Evolutionary conservation across 2,888 invertebrate species (phyloP).

Genomic region (Latrodectus elegans): DNA sequence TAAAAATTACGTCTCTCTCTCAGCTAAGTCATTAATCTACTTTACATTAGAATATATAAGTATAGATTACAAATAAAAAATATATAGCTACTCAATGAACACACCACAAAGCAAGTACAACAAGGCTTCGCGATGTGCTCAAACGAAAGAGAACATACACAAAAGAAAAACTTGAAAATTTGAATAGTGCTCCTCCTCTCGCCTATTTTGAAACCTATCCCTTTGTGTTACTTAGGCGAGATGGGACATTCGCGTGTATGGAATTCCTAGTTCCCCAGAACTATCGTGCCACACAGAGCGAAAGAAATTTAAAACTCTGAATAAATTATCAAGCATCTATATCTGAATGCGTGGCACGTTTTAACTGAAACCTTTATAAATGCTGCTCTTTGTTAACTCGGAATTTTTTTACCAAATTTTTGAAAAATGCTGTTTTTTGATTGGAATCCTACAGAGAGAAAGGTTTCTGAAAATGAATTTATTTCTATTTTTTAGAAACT

Average conservation of each 20-base stretch:
- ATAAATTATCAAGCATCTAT: constrained; percentile 44
- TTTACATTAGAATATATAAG: too few species aligned
- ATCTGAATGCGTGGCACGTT: constrained; percentile 31
- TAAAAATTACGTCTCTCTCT: too few species aligned
- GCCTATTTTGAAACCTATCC: constrained; percentile 2
- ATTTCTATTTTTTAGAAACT: not conserved
- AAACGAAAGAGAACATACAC: not conserved
- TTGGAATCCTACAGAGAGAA: not conserved
- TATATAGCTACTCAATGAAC: too few species aligned
- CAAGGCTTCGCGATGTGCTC: too few species aligned
- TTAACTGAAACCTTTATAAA: not conserved
- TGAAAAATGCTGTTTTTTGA: not conserved
- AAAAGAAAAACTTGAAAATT: not conserved
- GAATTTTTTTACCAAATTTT: not conserved
- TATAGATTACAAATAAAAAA: too few species aligned
- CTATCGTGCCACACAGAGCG: constrained; percentile 16
- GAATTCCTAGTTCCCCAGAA: constrained; percentile 16
- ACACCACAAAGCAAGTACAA: too few species aligned
- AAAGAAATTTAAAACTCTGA: constrained; percentile 47
- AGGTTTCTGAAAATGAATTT: not conserved
- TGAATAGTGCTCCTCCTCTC: constrained; percentile 25
- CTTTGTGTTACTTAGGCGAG: constrained; percentile 32
- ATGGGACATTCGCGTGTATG: constrained; percentile 46
- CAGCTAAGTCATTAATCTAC: too few species aligned
- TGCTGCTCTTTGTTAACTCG: not conserved